Conservation (phyloP, 2,888 invertebrate species). For the Sarcophaga subvicina region DNA sequence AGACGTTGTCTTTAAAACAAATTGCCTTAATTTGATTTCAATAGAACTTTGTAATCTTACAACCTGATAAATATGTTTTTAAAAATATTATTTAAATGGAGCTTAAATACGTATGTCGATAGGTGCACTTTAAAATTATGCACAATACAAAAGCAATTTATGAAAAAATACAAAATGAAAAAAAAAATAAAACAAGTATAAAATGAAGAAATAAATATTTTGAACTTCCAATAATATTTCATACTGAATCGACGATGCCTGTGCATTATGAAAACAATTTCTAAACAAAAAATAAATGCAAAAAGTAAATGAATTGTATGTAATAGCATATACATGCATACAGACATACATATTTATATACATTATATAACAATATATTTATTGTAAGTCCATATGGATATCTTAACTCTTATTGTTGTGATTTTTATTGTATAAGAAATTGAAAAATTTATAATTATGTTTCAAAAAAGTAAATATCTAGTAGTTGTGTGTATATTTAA, state of each 20-base stretch:
- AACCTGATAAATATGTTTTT: too few species aligned
- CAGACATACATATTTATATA: constrained; percentile 6
- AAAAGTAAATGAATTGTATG: neutral
- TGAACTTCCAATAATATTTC: constrained; percentile 39
- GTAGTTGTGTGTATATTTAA: constrained; percentile 48
- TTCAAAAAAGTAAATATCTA: constrained; percentile 18
- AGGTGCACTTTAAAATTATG: too few species aligned
- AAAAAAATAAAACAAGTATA: neutral
- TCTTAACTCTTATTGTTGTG: constrained; percentile 80
- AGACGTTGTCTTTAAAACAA: too few species aligned
- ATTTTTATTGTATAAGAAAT: constrained; percentile 75
- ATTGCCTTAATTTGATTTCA: too few species aligned
- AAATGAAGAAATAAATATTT: constrained; percentile 10
- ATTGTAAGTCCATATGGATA: constrained; percentile 62
- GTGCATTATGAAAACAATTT: constrained; percentile 14
- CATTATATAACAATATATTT: constrained; percentile 32
- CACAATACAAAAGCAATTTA: constrained; percentile 15
- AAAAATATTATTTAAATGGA: too few species aligned
- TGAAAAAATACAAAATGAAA: neutral
- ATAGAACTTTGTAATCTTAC: too few species aligned
- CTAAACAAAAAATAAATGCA: neutral
- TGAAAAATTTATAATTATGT: constrained; percentile 52
- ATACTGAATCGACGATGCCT: constrained; percentile 35
- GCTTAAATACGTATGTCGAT: too few species aligned
- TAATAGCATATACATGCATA: constrained; percentile 24